Percentiles rank a stretch among this genome's conserved stretches.
Conservation (phyloP, 2,797 vertebrate genomes). For the Enteromius trimaculatus region DNA sequence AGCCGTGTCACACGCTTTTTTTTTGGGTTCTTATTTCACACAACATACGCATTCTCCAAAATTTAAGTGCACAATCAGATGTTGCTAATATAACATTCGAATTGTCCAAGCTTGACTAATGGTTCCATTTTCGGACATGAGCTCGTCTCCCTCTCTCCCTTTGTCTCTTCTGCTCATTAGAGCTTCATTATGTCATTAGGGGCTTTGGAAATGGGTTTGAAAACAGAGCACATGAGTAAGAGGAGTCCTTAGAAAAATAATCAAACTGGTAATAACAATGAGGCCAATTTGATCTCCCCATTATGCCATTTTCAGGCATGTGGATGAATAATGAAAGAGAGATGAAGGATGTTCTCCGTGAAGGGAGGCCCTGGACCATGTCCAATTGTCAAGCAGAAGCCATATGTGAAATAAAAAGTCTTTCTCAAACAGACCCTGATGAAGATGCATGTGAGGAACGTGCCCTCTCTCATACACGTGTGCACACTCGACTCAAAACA, state of each 20-base stretch:
- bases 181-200: slow-evolving; percentile 49
- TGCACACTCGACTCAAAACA: not conserved
- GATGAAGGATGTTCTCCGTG: slow-evolving; percentile 44
- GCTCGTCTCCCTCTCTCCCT: slow-evolving; percentile 11
- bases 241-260: slow-evolving; percentile 47
- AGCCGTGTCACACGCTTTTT: slow-evolving; percentile 33
- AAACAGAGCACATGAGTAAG: slow-evolving; percentile 43
- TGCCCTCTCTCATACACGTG: not conserved
- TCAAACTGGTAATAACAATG: slow-evolving; percentile 45
- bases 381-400: slow-evolving; percentile 46
- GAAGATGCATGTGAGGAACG: slow-evolving; percentile 51
- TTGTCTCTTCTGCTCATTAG: slow-evolving; percentile 50
- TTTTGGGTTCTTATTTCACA: slow-evolving; percentile 16
- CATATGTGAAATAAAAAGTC: slow-evolving; percentile 20
- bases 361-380: slow-evolving; percentile 50
- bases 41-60: slow-evolving; percentile 18
- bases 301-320: slow-evolving; percentile 53
- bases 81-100: slow-evolving; percentile 42
- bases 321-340: slow-evolving; percentile 55
- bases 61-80: slow-evolving; percentile 38
- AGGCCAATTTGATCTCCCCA: slow-evolving; percentile 49
- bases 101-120: slow-evolving; percentile 45
- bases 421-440: slow-evolving; percentile 43
- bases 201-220: slow-evolving; percentile 32
- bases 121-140: slow-evolving; percentile 45